A percentile compares a stretch with the other conserved stretches of the same genome.
Conservation (phyloP, 1,140 invertebrate genomes). For the Battus philenor region DNA sequence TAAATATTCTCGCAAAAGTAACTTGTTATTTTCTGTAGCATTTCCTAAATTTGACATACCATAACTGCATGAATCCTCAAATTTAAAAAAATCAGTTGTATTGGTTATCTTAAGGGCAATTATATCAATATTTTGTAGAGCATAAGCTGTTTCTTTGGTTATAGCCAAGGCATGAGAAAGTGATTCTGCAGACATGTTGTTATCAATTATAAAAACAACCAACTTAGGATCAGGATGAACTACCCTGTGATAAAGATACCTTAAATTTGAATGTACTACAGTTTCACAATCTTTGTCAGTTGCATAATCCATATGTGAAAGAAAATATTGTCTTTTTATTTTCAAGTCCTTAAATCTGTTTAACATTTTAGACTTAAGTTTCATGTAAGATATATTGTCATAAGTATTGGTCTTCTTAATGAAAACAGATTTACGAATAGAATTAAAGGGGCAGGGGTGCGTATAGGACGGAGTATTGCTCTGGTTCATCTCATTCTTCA, state of each 20-base stretch:
- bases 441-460: slow-evolving; percentile 70
- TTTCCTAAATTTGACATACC: slow-evolving; percentile 57
- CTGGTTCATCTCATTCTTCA: slow-evolving; percentile 50
- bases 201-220: slow-evolving; percentile 64
- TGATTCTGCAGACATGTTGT: slow-evolving; percentile 46
- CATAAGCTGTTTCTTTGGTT: slow-evolving; percentile 54
- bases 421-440: slow-evolving; percentile 65
- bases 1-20: slow-evolving; percentile 55
- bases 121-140: slow-evolving; percentile 52
- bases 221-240: slow-evolving; percentile 65
- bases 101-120: slow-evolving; percentile 62
- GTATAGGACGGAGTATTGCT: slow-evolving; percentile 63
- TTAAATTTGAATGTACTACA: slow-evolving; percentile 58
- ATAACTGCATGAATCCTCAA: slow-evolving; percentile 58
- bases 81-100: slow-evolving; percentile 59
- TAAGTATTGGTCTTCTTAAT: slow-evolving; percentile 58
- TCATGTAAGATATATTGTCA: slow-evolving; percentile 34
- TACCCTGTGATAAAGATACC: slow-evolving; percentile 64
- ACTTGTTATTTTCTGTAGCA: slow-evolving; percentile 64
- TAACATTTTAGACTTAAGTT: slow-evolving; percentile 48
- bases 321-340: slow-evolving; percentile 68
- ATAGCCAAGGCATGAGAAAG: slow-evolving; percentile 58
- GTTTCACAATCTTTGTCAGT: slow-evolving; percentile 65
- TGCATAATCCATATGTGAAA: slow-evolving; percentile 66
- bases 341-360: slow-evolving; percentile 66